Evolutionary conservation across 2,888 invertebrate genomes (phyloP).

Genomic region (Chymomyza caudatula): DNA sequence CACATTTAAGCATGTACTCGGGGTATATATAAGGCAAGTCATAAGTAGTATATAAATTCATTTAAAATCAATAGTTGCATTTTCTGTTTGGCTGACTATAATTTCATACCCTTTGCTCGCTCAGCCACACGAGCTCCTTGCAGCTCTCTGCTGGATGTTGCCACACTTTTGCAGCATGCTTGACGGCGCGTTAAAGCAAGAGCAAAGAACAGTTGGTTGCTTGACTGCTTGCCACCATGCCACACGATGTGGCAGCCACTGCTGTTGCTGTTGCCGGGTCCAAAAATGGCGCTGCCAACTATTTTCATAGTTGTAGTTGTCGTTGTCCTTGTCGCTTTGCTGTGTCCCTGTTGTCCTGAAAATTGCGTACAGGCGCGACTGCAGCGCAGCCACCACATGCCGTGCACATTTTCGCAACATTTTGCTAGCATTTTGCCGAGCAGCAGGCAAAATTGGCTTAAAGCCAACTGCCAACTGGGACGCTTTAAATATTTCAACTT

Average conservation of each 20-base stretch:
- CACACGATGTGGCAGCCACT: background rate
- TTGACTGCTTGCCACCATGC: background rate
- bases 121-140: background rate
- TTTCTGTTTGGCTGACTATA: constrained; percentile 43
- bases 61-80: constrained; percentile 53
- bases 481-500: background rate
- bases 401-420: too few species aligned
- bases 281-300: background rate
- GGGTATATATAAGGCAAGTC: background rate
- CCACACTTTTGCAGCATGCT: constrained; percentile 1
- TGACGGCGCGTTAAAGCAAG: constrained; percentile 6
- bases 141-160: background rate
- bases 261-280: background rate
- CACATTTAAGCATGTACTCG: background rate
- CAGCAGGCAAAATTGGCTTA: background rate
- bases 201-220: background rate
- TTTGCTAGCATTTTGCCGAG: background rate
- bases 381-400: background rate
- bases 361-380: background rate
- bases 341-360: background rate
- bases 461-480: background rate
- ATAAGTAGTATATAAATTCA: background rate
- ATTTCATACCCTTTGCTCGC: constrained; percentile 34
- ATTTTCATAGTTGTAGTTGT: background rate
- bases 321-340: background rate